Percentiles rank a stretch among this genome's conserved stretches.
Evolutionary conservation across 1,140 invertebrate genomes (phyloP).

Genomic region (Cataglyphis hispanica): DNA sequence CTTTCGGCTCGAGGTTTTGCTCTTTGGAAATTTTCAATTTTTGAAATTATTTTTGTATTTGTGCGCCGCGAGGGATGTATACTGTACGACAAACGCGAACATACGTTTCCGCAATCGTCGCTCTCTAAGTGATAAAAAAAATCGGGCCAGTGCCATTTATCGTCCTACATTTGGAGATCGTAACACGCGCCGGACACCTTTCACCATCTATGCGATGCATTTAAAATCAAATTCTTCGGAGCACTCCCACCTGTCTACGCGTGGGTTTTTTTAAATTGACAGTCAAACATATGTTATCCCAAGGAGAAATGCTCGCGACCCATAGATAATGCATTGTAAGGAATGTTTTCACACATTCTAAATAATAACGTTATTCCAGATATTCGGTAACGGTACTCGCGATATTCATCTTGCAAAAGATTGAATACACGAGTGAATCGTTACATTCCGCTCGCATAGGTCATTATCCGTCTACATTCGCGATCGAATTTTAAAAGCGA

Average conservation of each 20-base stretch:
- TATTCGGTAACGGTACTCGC: constrained; percentile 15
- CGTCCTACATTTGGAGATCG: constrained; percentile 68
- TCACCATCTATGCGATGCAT: constrained; percentile 70
- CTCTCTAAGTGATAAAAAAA: constrained; percentile 31
- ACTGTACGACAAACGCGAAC: not conserved
- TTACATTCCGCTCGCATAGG: not conserved
- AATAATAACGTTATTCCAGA: not conserved
- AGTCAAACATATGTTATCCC: not conserved
- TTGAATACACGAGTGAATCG: constrained; percentile 6
- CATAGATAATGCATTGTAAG: not conserved
- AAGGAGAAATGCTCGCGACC: not conserved
- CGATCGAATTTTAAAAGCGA: constrained; percentile 32
- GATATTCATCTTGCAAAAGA: constrained; percentile 7
- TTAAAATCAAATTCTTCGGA: constrained; percentile 63
- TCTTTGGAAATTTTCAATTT: not conserved
- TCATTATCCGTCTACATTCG: constrained; percentile 18
- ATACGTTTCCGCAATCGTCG: not conserved
- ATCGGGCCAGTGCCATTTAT: constrained; percentile 73
- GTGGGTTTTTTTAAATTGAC: not conserved
- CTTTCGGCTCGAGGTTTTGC: too few species aligned
- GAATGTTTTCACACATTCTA: not conserved
- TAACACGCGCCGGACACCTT: constrained; percentile 59
- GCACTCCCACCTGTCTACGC: constrained; percentile 31
- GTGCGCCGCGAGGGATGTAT: not conserved
- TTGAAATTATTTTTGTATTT: not conserved